Base-by-base conservation (phyloP, 2,888 invertebrate genomes). In the Campoletis raptor region DNA sequence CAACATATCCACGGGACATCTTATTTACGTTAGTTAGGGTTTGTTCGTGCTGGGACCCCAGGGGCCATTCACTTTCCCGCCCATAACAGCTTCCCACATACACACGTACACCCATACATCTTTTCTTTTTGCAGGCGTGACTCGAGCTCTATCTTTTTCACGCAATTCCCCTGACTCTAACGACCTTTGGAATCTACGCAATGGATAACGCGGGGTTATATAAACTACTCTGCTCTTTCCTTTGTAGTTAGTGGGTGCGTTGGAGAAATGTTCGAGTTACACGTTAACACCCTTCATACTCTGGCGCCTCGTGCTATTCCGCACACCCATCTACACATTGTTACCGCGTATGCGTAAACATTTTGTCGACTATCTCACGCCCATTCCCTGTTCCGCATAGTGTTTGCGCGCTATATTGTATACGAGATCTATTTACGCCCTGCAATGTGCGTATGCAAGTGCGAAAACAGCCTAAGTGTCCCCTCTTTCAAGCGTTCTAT, bases 21-120 rank as follows among this genome's bases (percentile, higher is more conserved):
- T 94, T 94, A 94, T 94, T 94, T 94, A 93, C 94, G 94, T 94
- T 93, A 94, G 94, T 94, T 94, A 93, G 92, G 93, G 93, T 92
- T 93, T 82, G 93, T 94, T 93, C 93, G 92, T 92, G 90, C 90
- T 92, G 90, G 89, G 91, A 92, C 93, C 94, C 93, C 86, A 92
- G 92, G 91, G 91, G 90, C 92, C 89, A 91, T 92, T 92, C 91
- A 89, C 89, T 90, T 90, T 88, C 87, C 87, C 79, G 66, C 76
- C 64, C 67, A 37, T 69, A 87, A 61, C 74, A 61, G 42, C 15
- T 64, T 61, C 79, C 54, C 57, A 67, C 81, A 72, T 77, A 78
- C 70, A 80, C 72, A n/a, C 64, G 18, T 42, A 30, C 40, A 45
- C n/a, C 69, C 42, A 73, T 85, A 66, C 77, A 57, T 73, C 76